Base-by-base conservation (phyloP, 2,888 invertebrate genomes). In the Saturnia pavonia region DNA sequence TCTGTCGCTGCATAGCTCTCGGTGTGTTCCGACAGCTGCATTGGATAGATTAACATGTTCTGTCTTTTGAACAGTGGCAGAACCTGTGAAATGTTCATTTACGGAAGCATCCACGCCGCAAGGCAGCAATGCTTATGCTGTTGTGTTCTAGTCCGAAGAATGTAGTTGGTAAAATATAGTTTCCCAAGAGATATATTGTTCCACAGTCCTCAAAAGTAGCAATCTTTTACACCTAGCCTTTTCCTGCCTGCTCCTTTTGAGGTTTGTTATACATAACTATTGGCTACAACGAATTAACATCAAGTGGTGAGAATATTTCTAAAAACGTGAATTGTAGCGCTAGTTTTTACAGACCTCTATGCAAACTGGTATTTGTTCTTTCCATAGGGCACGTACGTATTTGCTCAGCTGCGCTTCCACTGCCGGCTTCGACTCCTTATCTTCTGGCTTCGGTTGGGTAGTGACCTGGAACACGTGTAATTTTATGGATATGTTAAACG, bases 301-400 rank as follows among this genome's bases (percentile, higher is more conserved):
- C 4, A 48, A 7, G 1, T n/a, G 22, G 9, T 7, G 9, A 43
- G 11, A 51, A 19, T 2, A 51, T 51, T 19, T 19, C 1, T 19
- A 27, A 60, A 12, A 4, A 12, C 25, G 6, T 3, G 22, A 22
- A 7, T 14, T 1, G 27, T 60, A 27, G 57, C 3, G 22, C 9
- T 22, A 54, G 11, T 9, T 54, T 60, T 40, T 14, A 70, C 80
- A 70, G 68, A 97, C 97, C 90, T 98, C 97, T 74, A 98, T 96
- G 87, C 97, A 97, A 81, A 97, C 92, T 1, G 97, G 96, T 73
- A 96, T 95, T 77, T 95, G 95, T 80, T 96, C 96, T 73, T 94
- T 94, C 95, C 96, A 97, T 78, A 97, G 89, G 72, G 96, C 94
- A 77, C 95, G 90, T 82, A 94, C 90, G 76, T 89, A 91, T 74